A percentile compares a stretch with the other conserved stretches of the same genome.
Conservation (phyloP, 2,113 vertebrate species). For the Aspidoscelis tigris region DNA sequence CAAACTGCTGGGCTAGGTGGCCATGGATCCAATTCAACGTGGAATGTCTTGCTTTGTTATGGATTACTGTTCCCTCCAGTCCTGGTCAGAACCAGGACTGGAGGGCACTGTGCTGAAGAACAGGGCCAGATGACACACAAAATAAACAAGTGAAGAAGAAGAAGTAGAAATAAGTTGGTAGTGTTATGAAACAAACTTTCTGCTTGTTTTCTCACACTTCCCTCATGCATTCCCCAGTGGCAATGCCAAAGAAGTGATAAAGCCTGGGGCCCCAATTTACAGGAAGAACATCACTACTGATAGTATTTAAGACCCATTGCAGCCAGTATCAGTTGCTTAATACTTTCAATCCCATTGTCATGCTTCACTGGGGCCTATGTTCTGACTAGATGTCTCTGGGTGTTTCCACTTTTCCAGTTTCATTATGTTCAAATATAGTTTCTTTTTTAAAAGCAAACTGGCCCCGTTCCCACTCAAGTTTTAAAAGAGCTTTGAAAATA, state of each 20-base stretch:
- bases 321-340: background rate
- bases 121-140: too few relatives aligned
- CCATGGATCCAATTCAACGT: too few relatives aligned
- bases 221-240: background rate
- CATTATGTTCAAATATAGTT: conserved; percentile 1
- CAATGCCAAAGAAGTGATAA: background rate
- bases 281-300: background rate
- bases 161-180: too few relatives aligned
- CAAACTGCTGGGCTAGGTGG: too few relatives aligned
- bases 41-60: too few relatives aligned
- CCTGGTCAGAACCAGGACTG: too few relatives aligned
- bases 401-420: conserved; percentile 5
- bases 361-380: background rate
- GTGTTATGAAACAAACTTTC: background rate
- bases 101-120: too few relatives aligned
- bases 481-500: too few relatives aligned
- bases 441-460: background rate
- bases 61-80: too few relatives aligned
- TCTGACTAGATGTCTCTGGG: conserved; percentile 1
- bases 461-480: too few relatives aligned
- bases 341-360: conserved; percentile 4
- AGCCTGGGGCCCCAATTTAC: background rate
- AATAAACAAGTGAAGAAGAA: too few relatives aligned
- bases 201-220: background rate
- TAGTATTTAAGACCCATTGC: background rate